These are phyloP conservation scores for Coecobrya sp. DNA, from an alignment of 2,888 invertebrate species.

Conservation along the genomic window DNA sequence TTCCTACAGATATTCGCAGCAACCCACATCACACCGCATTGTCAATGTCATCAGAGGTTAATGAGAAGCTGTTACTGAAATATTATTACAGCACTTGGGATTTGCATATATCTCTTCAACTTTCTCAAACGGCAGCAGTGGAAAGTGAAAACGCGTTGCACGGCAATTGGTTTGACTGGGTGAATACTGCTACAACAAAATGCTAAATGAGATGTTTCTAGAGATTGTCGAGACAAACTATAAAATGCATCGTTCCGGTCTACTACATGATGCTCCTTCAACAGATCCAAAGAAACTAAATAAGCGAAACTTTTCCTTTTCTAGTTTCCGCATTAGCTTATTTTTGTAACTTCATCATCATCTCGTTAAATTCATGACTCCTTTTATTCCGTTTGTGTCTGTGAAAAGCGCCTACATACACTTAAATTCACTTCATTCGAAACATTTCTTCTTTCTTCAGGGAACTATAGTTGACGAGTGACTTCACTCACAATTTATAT, in stretches of 20 bases:
- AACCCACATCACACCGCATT: neutral
- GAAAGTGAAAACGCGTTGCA: neutral
- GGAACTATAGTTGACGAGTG: neutral
- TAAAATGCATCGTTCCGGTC: slow-evolving; percentile 34
- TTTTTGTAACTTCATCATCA: slow-evolving; percentile 51
- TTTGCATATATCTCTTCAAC: slow-evolving; percentile 20
- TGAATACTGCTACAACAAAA: neutral
- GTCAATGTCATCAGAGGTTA: slow-evolving; percentile 57
- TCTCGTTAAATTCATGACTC: slow-evolving; percentile 38
- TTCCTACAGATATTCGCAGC: neutral
- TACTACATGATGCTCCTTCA: slow-evolving; percentile 8
- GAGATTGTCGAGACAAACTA: slow-evolving; percentile 41
- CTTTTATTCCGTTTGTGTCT: slow-evolving; percentile 20
- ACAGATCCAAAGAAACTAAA: neutral
- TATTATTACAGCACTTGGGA: slow-evolving; percentile 20
- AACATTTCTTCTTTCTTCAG: neutral
- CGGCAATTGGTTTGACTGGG: neutral
- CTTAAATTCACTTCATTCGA: slow-evolving; percentile 24
- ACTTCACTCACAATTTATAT: neutral
- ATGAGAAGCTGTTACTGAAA: slow-evolving; percentile 62
- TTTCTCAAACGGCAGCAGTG: neutral
- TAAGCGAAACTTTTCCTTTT: slow-evolving; percentile 8
- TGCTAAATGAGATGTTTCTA: neutral
- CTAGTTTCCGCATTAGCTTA: slow-evolving; percentile 18
- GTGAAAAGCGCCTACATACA: neutral